These are phyloP conservation scores for Micromussa lordhowensis DNA, from an alignment of 92 coral and sea anemone genomes.

Conservation along the genomic window DNA sequence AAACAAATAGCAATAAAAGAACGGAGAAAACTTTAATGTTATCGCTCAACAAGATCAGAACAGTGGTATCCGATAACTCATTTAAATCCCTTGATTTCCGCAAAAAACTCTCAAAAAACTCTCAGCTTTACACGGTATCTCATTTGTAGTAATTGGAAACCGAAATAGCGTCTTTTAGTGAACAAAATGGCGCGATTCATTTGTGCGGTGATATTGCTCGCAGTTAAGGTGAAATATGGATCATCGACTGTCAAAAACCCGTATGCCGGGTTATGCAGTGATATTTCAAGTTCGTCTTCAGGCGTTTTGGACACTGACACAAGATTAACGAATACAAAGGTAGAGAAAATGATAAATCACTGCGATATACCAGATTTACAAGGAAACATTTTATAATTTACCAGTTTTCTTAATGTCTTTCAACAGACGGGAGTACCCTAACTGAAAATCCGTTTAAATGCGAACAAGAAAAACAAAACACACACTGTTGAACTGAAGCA, in stretches of 20 bases:
- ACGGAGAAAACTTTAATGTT: not conserved
- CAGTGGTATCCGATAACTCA: constrained; percentile 29
- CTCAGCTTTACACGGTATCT: not conserved
- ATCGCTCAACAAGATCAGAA: constrained; percentile 4
- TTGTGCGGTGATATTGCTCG: not conserved
- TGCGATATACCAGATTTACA: not conserved
- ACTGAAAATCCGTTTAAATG: not conserved
- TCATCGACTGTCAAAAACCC: not conserved
- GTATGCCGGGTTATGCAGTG: not conserved
- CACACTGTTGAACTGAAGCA: not conserved
- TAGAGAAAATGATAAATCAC: not conserved
- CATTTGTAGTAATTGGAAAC: not conserved
- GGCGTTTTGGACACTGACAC: not conserved
- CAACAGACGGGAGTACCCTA: not conserved
- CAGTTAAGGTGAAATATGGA: not conserved
- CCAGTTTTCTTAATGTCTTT: not conserved
- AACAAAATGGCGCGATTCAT: not conserved
- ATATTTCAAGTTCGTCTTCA: not conserved
- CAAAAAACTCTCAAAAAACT: not conserved
- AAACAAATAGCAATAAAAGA: constrained; percentile 22
- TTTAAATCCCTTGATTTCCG: constrained; percentile 8
- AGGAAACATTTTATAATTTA: not conserved
- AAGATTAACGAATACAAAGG: constrained; percentile 5
- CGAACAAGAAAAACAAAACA: not conserved
- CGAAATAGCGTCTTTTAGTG: not conserved